Percentiles rank a stretch among this genome's conserved stretches.
Evolutionary conservation across 1,140 invertebrate genomes (phyloP).

Genomic region (Cylas formicarius): DNA sequence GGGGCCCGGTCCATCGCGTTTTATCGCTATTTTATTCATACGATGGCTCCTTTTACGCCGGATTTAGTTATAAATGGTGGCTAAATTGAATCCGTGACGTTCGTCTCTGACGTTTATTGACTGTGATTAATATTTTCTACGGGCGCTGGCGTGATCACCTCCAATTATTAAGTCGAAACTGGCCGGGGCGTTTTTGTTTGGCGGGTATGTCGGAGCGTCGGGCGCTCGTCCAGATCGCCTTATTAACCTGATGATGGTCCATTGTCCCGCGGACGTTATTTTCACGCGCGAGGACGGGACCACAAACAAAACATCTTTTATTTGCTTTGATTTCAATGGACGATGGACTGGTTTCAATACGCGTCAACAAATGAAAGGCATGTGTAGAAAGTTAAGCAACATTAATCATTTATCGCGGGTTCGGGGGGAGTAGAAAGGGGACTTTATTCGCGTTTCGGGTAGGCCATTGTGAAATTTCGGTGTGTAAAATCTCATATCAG

Average conservation of each 20-base stretch:
- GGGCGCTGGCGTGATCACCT: slow-evolving; percentile 15
- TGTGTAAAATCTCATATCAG: too few species aligned
- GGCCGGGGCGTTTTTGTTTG: slow-evolving; percentile 6
- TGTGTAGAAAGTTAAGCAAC: too few species aligned
- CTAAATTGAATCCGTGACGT: slow-evolving; percentile 34
- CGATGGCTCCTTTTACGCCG: slow-evolving; percentile 31
- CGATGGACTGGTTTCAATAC: too few species aligned
- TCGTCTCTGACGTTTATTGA: slow-evolving; percentile 32
- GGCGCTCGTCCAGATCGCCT: too few species aligned
- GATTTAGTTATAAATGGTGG: slow-evolving; percentile 35
- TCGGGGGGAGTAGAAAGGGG: too few species aligned
- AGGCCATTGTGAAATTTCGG: too few species aligned
- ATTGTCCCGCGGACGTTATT: slow-evolving; percentile 15
- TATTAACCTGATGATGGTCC: slow-evolving; percentile 7
- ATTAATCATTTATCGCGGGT: too few species aligned
- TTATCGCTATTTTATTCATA: slow-evolving; percentile 41
- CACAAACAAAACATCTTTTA: slow-evolving; percentile 8
- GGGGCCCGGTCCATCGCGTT: slow-evolving; percentile 14
- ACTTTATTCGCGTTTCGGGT: too few species aligned
- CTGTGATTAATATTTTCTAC: slow-evolving; percentile 32
- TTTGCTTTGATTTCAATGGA: too few species aligned
- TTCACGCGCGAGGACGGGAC: slow-evolving; percentile 2
- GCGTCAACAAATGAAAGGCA: too few species aligned
- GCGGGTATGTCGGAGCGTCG: too few species aligned
- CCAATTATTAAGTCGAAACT: slow-evolving; percentile 17